Evolutionary conservation across 2,113 vertebrate genomes (phyloP), one percentile per base, ranked within the genome.

Genomic region (Sander vitreus): DNA sequence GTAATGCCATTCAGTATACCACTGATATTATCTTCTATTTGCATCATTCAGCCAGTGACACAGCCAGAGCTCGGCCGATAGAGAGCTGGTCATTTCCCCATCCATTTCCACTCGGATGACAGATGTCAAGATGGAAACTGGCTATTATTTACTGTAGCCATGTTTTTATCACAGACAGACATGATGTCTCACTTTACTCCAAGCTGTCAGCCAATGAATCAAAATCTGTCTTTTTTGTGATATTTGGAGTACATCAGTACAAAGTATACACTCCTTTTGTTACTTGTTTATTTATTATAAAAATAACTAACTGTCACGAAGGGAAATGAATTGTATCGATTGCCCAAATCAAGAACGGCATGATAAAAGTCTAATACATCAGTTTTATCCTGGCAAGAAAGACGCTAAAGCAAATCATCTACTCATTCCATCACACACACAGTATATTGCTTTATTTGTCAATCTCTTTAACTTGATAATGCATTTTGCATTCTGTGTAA

Each of bases 1-100:
- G 96, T 96, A 91, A 96, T 94, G 96, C 95, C 95, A 94, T 95
- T 92, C 96, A 93, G 88, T 88, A 82, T 91, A 73, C 92, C 82
- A 89, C 93, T 85, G 96, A 95, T 95, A 95, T 91, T 92, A 94
- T 94, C 93, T 85, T 84, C 91, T 94, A 95, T 96, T 96, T 96
- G 95, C 95, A 96, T 96, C 93, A 92, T 93, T 94, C 94, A 93
- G 88, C 73, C 83, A 63, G 83, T 88, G 90, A 93, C 87, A 91
- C 87, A 90, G 91, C 64, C 90, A 75, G 85, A 89, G 88, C 85
- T 76, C 21, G 68, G 81, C 89, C 92, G 91, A 95, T 93, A 96
- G 93, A 92, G 90, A 92, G 93, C 82, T 79, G 94, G 93, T 93
- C 94, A 93, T 93, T 92, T 94, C 94, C 95, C 94, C 89, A 89